Evolutionary conservation across 1,140 invertebrate species (phyloP).

Genomic region (Drosophila sp.): DNA sequence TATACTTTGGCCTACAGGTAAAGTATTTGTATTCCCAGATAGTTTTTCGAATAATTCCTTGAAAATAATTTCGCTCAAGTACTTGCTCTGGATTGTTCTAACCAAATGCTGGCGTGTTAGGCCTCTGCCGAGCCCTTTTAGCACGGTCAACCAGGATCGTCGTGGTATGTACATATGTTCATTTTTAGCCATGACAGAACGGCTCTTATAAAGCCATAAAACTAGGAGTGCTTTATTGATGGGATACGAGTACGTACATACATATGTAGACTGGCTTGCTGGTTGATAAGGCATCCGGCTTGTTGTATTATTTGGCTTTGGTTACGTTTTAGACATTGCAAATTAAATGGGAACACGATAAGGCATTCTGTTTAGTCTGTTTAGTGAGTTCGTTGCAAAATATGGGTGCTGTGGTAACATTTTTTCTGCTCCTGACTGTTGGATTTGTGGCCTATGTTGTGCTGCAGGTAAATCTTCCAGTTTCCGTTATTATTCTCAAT

Average conservation of each 20-base stretch:
- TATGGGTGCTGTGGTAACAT: slow-evolving; percentile 51
- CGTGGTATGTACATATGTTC: slow-evolving; percentile 38
- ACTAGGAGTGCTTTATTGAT: slow-evolving; percentile 34
- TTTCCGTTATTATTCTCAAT: too few relatives aligned
- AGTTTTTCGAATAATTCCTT: not conserved
- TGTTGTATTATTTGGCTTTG: not conserved
- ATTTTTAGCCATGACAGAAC: slow-evolving; percentile 37
- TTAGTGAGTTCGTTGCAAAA: slow-evolving; percentile 35
- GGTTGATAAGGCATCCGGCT: slow-evolving; percentile 43
- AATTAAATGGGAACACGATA: slow-evolving; percentile 42
- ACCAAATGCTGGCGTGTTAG: slow-evolving; percentile 16
- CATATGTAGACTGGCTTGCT: slow-evolving; percentile 11
- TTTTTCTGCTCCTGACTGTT: slow-evolving; percentile 46
- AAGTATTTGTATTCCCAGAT: not conserved
- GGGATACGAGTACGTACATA: not conserved
- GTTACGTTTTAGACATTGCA: slow-evolving; percentile 31
- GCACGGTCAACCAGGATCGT: not conserved
- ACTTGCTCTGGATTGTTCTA: slow-evolving; percentile 25
- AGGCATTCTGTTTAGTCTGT: slow-evolving; percentile 57
- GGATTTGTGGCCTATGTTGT: slow-evolving; percentile 48
- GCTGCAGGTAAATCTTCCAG: slow-evolving; percentile 53
- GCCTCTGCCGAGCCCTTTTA: not conserved
- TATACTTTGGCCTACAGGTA: slow-evolving; percentile 9
- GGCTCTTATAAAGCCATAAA: slow-evolving; percentile 47
- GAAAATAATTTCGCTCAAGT: slow-evolving; percentile 17